Evolutionary conservation across 2,888 invertebrate species (phyloP).

Genomic region (Tipula lateralis): DNA sequence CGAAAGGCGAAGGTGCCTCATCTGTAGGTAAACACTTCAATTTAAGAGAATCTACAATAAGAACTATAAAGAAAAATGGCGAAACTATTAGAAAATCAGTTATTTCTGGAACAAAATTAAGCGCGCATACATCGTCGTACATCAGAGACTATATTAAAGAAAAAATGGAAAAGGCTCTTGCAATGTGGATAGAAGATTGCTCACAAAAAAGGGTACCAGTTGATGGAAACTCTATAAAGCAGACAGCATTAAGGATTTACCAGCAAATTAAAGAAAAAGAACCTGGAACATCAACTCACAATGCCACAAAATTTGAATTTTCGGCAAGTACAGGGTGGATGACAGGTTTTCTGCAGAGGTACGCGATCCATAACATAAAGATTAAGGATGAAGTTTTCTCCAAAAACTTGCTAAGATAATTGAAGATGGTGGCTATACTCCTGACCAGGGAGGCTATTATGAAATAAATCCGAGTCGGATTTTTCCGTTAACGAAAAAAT

Average conservation of each 20-base stretch:
- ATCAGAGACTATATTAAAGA: conserved; percentile 33
- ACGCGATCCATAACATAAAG: background rate
- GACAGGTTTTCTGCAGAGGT: background rate
- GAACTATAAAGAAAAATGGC: conserved; percentile 34
- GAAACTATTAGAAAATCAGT: conserved; percentile 33
- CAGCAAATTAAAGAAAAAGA: too few species aligned
- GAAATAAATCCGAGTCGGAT: too few species aligned
- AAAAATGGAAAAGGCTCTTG: conserved; percentile 35
- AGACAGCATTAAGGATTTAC: conserved; percentile 35
- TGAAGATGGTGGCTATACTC: too few species aligned
- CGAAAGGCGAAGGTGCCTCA: too few species aligned
- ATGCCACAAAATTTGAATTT: background rate
- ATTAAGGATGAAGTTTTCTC: background rate
- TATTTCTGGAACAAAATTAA: too few species aligned
- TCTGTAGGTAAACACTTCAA: conserved; percentile 31
- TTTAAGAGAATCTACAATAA: conserved; percentile 33
- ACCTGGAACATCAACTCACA: background rate
- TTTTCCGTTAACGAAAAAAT: too few species aligned
- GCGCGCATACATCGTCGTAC: conserved; percentile 33
- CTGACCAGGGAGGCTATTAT: too few species aligned
- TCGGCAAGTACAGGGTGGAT: background rate
- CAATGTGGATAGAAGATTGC: conserved; percentile 33
- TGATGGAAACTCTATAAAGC: too few species aligned
- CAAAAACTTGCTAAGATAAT: too few species aligned
- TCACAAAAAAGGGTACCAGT: conserved; percentile 35